A percentile compares a stretch with the other conserved stretches of the same genome.
Evolutionary conservation across 2,113 vertebrate genomes (phyloP).

Genomic region (Empidonax traillii): DNA sequence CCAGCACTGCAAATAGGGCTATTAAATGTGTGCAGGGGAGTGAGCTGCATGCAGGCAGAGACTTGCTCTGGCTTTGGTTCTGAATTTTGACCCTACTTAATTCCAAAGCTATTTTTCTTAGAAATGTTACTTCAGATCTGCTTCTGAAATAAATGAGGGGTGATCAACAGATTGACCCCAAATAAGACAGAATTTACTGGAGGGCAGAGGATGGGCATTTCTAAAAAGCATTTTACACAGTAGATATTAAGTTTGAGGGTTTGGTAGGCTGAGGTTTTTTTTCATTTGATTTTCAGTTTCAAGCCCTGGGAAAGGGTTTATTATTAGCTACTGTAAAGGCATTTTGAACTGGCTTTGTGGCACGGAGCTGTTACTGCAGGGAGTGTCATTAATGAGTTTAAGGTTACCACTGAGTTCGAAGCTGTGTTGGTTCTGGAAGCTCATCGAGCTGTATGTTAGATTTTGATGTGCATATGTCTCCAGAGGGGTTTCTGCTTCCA

Average conservation of each 20-base stretch:
- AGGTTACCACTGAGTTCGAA: conserved; percentile 22
- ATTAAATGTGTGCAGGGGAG: neutral
- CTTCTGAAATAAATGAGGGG: neutral
- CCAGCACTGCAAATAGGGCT: neutral
- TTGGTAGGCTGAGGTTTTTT: neutral
- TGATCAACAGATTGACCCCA: neutral
- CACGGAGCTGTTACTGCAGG: conserved; percentile 39
- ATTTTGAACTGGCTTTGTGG: conserved; percentile 35
- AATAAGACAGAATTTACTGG: neutral
- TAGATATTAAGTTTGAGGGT: neutral
- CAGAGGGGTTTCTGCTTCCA: neutral
- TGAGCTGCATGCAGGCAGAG: neutral
- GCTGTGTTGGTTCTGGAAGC: conserved; percentile 15
- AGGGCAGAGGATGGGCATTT: neutral
- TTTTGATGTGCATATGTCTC: neutral
- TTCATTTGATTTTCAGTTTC: neutral
- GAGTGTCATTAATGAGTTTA: neutral
- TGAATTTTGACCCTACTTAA: conserved; percentile 9
- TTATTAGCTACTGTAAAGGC: conserved; percentile 21
- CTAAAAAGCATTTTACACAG: neutral
- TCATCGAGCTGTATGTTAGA: neutral
- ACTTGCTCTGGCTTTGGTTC: neutral
- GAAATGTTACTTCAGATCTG: neutral
- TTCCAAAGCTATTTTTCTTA: neutral
- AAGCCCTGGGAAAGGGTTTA: neutral